Evolutionary conservation across 2,888 invertebrate species (phyloP), one percentile per base, ranked within the genome.

Genomic region (Agrypnus murinus): DNA sequence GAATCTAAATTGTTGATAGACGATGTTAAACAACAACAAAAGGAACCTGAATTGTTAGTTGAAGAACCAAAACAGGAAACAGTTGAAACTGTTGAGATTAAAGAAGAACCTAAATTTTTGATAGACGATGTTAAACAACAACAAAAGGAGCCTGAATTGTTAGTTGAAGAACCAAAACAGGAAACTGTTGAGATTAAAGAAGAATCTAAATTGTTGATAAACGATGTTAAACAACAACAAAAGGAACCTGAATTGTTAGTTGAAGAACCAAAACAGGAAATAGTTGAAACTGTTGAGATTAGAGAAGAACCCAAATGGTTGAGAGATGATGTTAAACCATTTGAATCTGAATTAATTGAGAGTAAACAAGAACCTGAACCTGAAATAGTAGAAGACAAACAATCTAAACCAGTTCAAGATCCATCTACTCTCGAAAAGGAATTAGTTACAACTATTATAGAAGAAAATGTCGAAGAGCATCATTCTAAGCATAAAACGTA

Each of bases 401-500:
- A n/a, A 10, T 10, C 40, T 10, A 40, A 10, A 40, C 40, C 40
- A 12, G 12, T 53, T 32, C 7, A 12, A n/a, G 40, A 40, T 40
- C 40, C 2, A 40, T 2, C 40, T 7, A 14, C 9, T 15, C 4
- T 15, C 3, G 46, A 15, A 12, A 7, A 38, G 12, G 38, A 38
- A 12, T 2, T 38, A n/a, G 38, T 4, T 2, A 38, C 38, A 7
- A 1, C 38, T 4, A 38, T 2, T 2, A 7, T 12, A 38, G 3
- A 38, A 38, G n/a, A 38, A 2, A 10, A 2, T 38, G 7, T 7
- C 8, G 66, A 69, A 25, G 60, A 57, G 12, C 14, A 3, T 25
- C 25, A 55, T 4, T 48, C 53, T 36, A 58, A 55, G 36, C 43
- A 65, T n/a, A 75, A 69, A 72, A 70, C 74, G n/a, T 75, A 72